Evolutionary conservation across 2,113 vertebrate genomes (phyloP).

Genomic region (Oryzias woworae): DNA sequence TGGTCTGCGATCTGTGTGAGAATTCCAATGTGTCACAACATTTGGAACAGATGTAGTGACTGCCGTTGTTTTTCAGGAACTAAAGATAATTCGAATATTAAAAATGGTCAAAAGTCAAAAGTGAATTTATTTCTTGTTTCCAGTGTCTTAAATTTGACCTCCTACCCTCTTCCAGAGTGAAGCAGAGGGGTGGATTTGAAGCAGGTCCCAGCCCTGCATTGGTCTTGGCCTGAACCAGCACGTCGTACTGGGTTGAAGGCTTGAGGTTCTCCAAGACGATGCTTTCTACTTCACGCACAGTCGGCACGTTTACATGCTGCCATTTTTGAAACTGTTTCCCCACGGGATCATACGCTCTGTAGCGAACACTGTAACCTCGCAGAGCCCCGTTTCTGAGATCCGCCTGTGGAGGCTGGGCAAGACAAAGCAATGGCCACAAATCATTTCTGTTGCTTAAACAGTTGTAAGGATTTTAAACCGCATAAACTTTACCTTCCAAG

Average conservation of each 20-base stretch:
- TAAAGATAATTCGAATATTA: no score
- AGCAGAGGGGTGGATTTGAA: slow-evolving; percentile 37
- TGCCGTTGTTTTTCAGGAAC: no score
- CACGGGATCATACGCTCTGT: slow-evolving; percentile 43
- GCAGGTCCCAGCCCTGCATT: slow-evolving; percentile 54
- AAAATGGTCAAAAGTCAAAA: no score
- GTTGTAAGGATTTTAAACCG: background rate
- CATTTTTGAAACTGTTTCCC: slow-evolving; percentile 26
- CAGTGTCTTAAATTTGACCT: background rate
- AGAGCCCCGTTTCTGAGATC: slow-evolving; percentile 60
- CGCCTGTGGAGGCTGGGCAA: slow-evolving; percentile 46
- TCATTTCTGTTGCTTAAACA: background rate
- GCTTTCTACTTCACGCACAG: slow-evolving; percentile 32
- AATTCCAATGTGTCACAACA: no score
- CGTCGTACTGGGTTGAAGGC: slow-evolving; percentile 47
- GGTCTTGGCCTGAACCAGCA: slow-evolving; percentile 52
- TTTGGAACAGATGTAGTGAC: no score
- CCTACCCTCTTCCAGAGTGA: slow-evolving; percentile 61
- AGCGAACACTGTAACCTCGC: slow-evolving; percentile 55
- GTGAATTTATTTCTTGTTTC: background rate
- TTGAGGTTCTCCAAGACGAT: slow-evolving; percentile 44
- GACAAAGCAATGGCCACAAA: background rate
- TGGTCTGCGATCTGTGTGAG: no score
- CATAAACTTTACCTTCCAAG: slow-evolving; percentile 59
- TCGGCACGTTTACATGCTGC: slow-evolving; percentile 18